Percentiles rank a stretch among this genome's conserved stretches.
phyloP scores from a whole-genome alignment of 2,888 invertebrate genomes.

The Dasypogon diadema region DNA sequence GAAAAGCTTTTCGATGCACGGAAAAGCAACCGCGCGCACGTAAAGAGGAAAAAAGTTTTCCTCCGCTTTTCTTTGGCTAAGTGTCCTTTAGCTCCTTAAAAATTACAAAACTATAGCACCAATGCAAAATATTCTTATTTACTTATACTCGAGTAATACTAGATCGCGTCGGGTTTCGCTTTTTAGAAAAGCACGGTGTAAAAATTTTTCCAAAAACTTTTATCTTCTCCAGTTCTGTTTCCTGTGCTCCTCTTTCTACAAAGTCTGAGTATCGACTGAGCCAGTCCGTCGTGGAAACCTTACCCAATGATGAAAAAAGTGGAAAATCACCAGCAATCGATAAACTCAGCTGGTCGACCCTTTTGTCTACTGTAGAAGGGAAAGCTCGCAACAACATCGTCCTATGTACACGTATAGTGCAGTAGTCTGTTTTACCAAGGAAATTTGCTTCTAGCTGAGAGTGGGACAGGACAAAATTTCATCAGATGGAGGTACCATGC shows the following conservation, averaged over 20 bases:
- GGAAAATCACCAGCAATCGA: constrained; percentile 52
- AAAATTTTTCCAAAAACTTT: constrained; percentile 21
- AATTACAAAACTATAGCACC: constrained; percentile 49
- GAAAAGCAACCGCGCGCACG: constrained; percentile 31
- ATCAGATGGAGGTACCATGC: constrained; percentile 27
- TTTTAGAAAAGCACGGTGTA: constrained; percentile 20
- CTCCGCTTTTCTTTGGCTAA: constrained; percentile 23
- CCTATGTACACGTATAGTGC: neutral
- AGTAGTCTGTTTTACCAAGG: constrained; percentile 3
- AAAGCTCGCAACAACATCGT: neutral
- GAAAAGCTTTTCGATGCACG: constrained; percentile 43
- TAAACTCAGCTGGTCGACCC: constrained; percentile 45
- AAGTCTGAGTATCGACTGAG: constrained; percentile 42
- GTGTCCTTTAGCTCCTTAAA: constrained; percentile 21
- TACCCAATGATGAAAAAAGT: constrained; percentile 32
- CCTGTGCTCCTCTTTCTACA: constrained; percentile 42
- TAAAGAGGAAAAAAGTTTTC: constrained; percentile 21
- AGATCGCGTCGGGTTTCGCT: neutral
- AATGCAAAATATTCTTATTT: constrained; percentile 23
- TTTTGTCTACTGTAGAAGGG: constrained; percentile 11
- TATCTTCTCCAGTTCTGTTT: constrained; percentile 14
- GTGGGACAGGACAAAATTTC: constrained; percentile 1
- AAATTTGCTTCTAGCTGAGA: neutral
- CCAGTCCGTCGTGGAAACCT: constrained; percentile 16
- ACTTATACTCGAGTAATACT: neutral